Base-by-base conservation (phyloP, 2,797 vertebrate species). In the Acrossocheilus wenchowensis region DNA sequence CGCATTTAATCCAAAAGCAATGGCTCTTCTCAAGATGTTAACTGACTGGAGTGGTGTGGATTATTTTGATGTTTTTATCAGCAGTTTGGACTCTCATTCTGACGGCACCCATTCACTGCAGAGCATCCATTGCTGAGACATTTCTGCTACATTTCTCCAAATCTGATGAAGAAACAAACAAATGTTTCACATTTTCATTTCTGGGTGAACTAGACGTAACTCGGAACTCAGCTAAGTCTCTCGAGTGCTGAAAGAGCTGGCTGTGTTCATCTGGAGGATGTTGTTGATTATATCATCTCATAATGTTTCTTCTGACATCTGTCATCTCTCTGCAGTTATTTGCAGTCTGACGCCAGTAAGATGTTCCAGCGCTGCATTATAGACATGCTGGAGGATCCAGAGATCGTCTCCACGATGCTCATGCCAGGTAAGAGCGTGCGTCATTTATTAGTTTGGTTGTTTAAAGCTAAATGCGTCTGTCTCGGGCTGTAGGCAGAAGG, bases 331-430 rank as follows among this genome's bases (percentile, higher is more conserved):
- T 68, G n/a, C 60, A 99, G 98, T 93, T 97, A 98, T 89, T 91
- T 97, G 91, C 97, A 98, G 93, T 96, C 97, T 39, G 95, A 95
- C 90, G 93, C 92, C 94, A 97, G 97, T 90, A 99, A 98, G 93
- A 94, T 95, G 4, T 99, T 99, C 93, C 97, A 99, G 92, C 96
- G 96, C 74, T 95, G 95, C 88, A 92, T 96, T 93, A 96, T 96
- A 77, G 97, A 97, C 91, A 92, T 97, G 94, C 92, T 99, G 93
- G 96, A 96, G 92, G 96, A 97, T 54, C 95, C 97, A 0, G 98
- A 99, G 93, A 94, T 96, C 9, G 94, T 99, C 77, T 97, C 96
- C 84, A 99, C 98, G 34, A 98, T 99, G 97, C 92, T 97, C 73
- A 96, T 99, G 87, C 98, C 98, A 95, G 98, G 97, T 99, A 89